A percentile compares a stretch with the other conserved stretches of the same genome.
phyloP scores from a whole-genome alignment of 2,113 vertebrate genomes.

The Eidolon helvum region DNA sequence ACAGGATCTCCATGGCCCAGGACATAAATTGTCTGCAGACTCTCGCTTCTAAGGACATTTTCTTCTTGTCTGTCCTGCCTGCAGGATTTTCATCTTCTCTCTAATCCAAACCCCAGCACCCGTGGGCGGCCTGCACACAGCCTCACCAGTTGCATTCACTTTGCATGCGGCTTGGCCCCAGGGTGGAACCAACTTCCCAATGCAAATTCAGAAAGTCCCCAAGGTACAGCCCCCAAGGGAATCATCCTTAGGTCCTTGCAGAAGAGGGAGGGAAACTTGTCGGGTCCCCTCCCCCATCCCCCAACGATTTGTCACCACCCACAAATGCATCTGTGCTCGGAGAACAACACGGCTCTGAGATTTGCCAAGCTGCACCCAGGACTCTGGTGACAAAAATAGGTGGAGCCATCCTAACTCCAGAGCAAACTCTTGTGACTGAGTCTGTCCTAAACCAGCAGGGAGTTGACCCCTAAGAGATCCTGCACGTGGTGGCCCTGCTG shows the following conservation, averaged over 20 bases:
- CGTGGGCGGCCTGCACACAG: fast-evolving
- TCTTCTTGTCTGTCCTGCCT: neutral
- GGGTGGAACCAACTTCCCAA: neutral
- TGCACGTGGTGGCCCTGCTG: neutral
- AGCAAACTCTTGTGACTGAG: neutral
- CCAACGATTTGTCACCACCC: neutral
- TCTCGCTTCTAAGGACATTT: neutral
- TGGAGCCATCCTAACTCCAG: neutral
- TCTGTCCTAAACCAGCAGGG: neutral
- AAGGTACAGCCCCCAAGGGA: neutral
- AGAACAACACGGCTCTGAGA: neutral
- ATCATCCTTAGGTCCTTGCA: too few species aligned
- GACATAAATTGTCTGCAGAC: neutral
- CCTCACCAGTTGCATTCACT: neutral
- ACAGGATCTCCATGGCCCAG: neutral
- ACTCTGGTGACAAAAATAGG: fast-evolving
- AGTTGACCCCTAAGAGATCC: neutral
- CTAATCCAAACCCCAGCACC: neutral
- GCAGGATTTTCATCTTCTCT: neutral
- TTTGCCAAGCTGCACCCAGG: neutral
- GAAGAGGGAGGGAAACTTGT: too few species aligned
- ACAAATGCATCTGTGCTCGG: neutral
- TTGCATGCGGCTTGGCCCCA: neutral
- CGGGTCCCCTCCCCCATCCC: neutral
- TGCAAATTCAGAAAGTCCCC: neutral